Base-by-base conservation (phyloP, 2,113 vertebrate species). In the Oreochromis spilurus region DNA sequence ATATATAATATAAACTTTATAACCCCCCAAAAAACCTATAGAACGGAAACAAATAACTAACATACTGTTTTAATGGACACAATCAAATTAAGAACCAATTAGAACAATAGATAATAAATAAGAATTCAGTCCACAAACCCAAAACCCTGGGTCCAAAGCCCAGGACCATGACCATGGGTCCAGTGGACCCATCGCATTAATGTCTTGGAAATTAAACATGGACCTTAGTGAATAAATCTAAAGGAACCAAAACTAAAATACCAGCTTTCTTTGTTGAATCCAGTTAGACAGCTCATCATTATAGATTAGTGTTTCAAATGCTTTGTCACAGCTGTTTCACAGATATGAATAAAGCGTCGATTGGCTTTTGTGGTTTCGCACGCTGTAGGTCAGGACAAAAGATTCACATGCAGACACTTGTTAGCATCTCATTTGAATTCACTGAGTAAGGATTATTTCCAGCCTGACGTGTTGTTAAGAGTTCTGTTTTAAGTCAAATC, bases 11-110 rank as follows among this genome's bases (percentile, higher is more conserved):
- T 24, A 2, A 60, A 62, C 31, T 7, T 36, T 65, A 36, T 7
- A 65, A 1, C 6, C 0, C 19, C 29, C 29, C 17, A 7, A 65
- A 36, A 65, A 38, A n/a, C 10, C 17, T 5, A 65, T n/a, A 13
- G 17, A 65, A 65, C 0, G 0, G 17, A 7, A 65, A 65, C 17
- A n/a, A n/a, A 65, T 7, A 65, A 65, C 1, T 0, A 36, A 38
- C 34, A n/a, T 38, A 1, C 0, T 65, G 17, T 7, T 38, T n/a
- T 65, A 38, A 62, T 1, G 0, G 58, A 4, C 1, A 0, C 31
- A 62, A 38, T 65, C 6, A 3, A 65, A 38, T 38, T 2, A 38
- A 65, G 60, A 65, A 38, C 31, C 6, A 38, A n/a, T 65, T 1
- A 0, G 31, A 65, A 38, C 31, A 65, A 65, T 65, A 1, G 38